Percentiles rank a stretch among this genome's conserved stretches.
These are phyloP conservation scores for Pseudomyrmex concolor DNA, from an alignment of 1,140 invertebrate genomes.

Conservation along the genomic window DNA sequence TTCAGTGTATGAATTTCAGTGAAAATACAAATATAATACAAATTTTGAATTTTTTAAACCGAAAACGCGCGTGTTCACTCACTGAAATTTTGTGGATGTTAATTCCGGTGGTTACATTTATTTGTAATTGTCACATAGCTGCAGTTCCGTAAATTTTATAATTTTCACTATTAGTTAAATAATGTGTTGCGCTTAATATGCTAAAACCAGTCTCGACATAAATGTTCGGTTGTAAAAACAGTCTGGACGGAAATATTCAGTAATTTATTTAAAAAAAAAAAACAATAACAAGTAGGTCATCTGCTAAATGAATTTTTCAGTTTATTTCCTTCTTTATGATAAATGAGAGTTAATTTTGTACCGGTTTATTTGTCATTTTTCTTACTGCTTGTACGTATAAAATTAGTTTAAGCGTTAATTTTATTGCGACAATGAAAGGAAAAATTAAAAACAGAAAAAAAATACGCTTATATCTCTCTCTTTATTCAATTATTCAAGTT, in stretches of 20 bases:
- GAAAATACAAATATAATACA: conserved; percentile 24
- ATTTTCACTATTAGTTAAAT: conserved; percentile 28
- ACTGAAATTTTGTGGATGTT: conserved; percentile 9
- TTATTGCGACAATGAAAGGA: neutral
- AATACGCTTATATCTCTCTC: conserved; percentile 4
- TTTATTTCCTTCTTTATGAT: conserved; percentile 20
- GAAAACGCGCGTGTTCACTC: conserved; percentile 13
- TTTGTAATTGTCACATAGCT: neutral
- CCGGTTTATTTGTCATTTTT: conserved; percentile 33
- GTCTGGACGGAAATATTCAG: neutral
- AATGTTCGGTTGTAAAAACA: too few species aligned
- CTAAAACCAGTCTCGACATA: too few species aligned
- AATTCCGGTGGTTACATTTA: conserved; percentile 2
- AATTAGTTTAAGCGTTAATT: conserved; percentile 25
- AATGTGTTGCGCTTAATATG: too few species aligned
- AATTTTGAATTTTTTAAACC: conserved; percentile 6
- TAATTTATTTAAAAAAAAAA: neutral
- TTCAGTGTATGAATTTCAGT: conserved; percentile 4
- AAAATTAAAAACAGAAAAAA: neutral
- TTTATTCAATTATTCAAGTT: neutral
- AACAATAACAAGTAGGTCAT: conserved; percentile 8
- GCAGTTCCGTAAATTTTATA: too few species aligned
- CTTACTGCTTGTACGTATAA: neutral
- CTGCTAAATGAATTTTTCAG: neutral
- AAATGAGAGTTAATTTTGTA: conserved; percentile 21